Base-by-base conservation (phyloP, 2,888 invertebrate species). In the Trachelus iudaicus region DNA sequence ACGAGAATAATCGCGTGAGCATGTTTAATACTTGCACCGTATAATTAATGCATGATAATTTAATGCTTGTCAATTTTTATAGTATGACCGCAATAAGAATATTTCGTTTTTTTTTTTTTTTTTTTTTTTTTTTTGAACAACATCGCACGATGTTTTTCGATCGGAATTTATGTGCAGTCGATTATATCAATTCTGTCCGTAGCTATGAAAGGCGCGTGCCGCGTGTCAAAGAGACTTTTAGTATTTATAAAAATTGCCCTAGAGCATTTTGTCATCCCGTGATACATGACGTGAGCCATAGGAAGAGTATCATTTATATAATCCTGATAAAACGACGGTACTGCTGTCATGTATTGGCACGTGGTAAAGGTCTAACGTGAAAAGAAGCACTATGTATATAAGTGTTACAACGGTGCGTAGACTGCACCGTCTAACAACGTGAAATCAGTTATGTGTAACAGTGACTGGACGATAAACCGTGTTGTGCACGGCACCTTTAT, bases 401-500 rank as follows among this genome's bases (percentile, higher is more conserved):
- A n/a, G 73, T 34, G 71, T 23, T 73, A 69, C 69, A 69, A 69
- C 31, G 69, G 69, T 68, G 23, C 76, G 73, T 69, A 77, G 81
- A n/a, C 76, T 77, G 78, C 81, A 74, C 77, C 80, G 75, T 79
- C 79, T 71, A 79, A 83, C 77, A 76, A 77, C 80, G 73, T 69
- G 75, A 76, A 81, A 80, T 81, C 79, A 71, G 79, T 80, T 81
- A 84, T 82, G 77, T 81, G 81, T 85, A 85, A 81, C 83, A 83
- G 78, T 80, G 81, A 80, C 81, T 81, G 81, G 78, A 71, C 3
- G 71, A 34, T 34, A 34, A 4, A 71, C 33, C 31, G 31, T 71
- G 79, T 81, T 76, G 79, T 79, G 73, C 80, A 73, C 77, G 81
- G 75, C 77, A 75, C 71, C 79, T 78, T 56, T 73, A 79, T 83